Conservation (phyloP, 2,797 vertebrate species). For the Anguilla megastoma region DNA sequence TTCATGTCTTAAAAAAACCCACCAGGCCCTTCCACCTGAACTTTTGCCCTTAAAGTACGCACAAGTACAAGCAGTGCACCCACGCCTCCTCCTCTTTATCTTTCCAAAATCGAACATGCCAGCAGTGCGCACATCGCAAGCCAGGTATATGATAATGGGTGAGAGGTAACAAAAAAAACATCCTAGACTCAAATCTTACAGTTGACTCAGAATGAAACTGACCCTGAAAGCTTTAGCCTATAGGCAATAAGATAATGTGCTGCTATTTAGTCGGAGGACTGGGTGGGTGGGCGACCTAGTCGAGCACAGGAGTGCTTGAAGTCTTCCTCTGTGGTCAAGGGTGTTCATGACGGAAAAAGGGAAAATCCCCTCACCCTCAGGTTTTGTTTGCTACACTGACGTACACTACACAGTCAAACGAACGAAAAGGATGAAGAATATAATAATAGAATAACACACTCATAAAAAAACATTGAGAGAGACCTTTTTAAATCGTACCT, state of each 20-base stretch:
- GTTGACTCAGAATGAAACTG: slow-evolving; percentile 61
- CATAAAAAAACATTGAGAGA: slow-evolving; percentile 19
- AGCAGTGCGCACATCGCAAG: neutral
- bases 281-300: slow-evolving; percentile 50
- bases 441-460: slow-evolving; percentile 31
- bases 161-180: slow-evolving; percentile 51
- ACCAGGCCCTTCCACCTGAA: slow-evolving; percentile 53
- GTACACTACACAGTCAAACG: neutral
- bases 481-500: slow-evolving; percentile 47
- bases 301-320: slow-evolving; percentile 35
- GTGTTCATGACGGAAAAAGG: slow-evolving; percentile 56
- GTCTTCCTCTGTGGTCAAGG: slow-evolving; percentile 52
- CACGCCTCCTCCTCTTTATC: neutral
- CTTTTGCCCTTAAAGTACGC: slow-evolving; percentile 48
- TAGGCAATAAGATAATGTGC: slow-evolving; percentile 70
- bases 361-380: slow-evolving; percentile 50
- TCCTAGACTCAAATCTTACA: slow-evolving; percentile 51
- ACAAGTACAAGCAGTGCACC: neutral
- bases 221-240: slow-evolving; percentile 55
- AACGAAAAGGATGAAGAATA: slow-evolving; percentile 17
- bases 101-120: neutral
- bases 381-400: neutral
- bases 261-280: slow-evolving; percentile 39
- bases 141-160: neutral
- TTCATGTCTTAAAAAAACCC: slow-evolving; percentile 46